Percentiles rank a stretch among this genome's conserved stretches.
Conservation (phyloP, 2,113 vertebrate genomes). For the Candoia aspera region DNA sequence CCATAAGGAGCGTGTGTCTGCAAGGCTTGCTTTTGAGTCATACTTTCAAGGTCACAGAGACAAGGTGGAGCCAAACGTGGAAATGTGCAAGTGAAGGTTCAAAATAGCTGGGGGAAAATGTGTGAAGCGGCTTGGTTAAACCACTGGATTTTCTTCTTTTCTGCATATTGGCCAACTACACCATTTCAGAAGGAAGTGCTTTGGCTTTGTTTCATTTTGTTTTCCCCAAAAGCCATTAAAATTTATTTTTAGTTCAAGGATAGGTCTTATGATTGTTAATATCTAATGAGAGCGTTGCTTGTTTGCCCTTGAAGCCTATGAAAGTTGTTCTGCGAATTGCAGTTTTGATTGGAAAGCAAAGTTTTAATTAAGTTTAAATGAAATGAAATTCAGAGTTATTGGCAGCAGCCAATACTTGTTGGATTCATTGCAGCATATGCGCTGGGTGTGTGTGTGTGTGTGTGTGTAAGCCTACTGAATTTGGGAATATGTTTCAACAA, state of each 20-base stretch:
- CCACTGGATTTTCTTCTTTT: neutral
- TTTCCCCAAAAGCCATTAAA: too few species aligned
- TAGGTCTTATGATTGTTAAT: neutral
- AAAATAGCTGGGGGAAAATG: neutral
- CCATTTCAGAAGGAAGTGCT: neutral
- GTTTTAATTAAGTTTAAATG: neutral
- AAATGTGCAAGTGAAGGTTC: neutral
- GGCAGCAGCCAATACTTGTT: neutral
- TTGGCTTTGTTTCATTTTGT: neutral
- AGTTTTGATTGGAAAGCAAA: neutral
- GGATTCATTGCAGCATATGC: neutral
- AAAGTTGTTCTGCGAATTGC: neutral
- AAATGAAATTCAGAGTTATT: neutral
- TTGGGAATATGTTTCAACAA: neutral
- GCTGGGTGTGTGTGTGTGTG: neutral
- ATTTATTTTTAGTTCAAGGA: too few species aligned
- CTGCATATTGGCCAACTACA: neutral
- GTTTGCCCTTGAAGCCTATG: neutral
- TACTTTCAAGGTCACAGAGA: constrained; percentile 58
- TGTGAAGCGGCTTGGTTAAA: neutral
- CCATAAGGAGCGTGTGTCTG: constrained; percentile 8
- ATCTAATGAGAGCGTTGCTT: neutral
- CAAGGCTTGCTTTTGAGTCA: constrained; percentile 44
- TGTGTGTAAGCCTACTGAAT: neutral
- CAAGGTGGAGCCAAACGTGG: neutral